Evolutionary conservation across 2,888 invertebrate genomes (phyloP).

Genomic region (Eulithis prunata): DNA sequence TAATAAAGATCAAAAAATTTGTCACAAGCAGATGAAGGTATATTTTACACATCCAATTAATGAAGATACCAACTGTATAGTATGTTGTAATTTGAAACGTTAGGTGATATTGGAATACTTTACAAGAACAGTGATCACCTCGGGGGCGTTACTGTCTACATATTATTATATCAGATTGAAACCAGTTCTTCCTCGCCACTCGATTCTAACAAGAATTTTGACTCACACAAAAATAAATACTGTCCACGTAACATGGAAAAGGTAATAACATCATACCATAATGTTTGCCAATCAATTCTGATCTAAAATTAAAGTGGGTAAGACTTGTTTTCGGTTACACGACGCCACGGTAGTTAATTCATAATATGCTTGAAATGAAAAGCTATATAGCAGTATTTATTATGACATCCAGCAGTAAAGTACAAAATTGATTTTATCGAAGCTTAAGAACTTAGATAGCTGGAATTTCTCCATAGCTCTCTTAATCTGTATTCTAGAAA

Average conservation of each 20-base stretch:
- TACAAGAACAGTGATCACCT: slow-evolving; percentile 69
- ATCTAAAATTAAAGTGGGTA: slow-evolving; percentile 59
- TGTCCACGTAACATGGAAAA: slow-evolving; percentile 79
- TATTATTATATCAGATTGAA: slow-evolving; percentile 76
- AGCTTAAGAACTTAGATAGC: slow-evolving; percentile 65
- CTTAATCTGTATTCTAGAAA: slow-evolving; percentile 51
- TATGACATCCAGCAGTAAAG: slow-evolving; percentile 79
- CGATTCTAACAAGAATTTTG: slow-evolving; percentile 81
- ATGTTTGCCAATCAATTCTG: slow-evolving; percentile 61
- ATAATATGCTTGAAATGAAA: slow-evolving; percentile 65
- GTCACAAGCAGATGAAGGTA: slow-evolving; percentile 16
- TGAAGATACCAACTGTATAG: slow-evolving; percentile 38
- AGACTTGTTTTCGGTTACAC: slow-evolving; percentile 63
- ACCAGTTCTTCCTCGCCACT: slow-evolving; percentile 75
- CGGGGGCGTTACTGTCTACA: slow-evolving; percentile 77
- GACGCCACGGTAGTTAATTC: slow-evolving; percentile 59
- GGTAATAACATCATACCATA: slow-evolving; percentile 67
- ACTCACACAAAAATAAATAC: slow-evolving; percentile 81
- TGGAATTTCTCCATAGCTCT: slow-evolving; percentile 62
- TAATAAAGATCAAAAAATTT: slow-evolving; percentile 7
- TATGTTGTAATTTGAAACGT: slow-evolving; percentile 61
- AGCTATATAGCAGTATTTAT: slow-evolving; percentile 77
- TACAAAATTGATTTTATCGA: slow-evolving; percentile 80
- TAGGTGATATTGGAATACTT: slow-evolving; percentile 66
- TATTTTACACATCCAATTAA: slow-evolving; percentile 33